Conservation (phyloP, 1,140 invertebrate genomes). For the Scaptomyza hsui region DNA sequence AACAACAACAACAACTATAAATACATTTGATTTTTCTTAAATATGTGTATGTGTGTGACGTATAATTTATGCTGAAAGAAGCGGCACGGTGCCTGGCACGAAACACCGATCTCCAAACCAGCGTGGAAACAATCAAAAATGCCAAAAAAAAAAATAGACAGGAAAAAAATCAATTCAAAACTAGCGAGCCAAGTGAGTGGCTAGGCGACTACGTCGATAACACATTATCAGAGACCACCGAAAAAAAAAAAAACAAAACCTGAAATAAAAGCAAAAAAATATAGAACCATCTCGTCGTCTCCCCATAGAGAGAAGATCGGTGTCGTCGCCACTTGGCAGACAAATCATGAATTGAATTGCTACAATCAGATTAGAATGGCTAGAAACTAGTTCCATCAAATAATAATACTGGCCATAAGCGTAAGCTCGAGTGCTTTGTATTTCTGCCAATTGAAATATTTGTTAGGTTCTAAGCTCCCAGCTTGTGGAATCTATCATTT, state of each 20-base stretch:
- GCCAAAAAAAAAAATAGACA: slow-evolving; percentile 25
- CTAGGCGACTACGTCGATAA: slow-evolving; percentile 37
- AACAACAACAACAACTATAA: slow-evolving; percentile 36
- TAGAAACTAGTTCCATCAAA: slow-evolving; percentile 38
- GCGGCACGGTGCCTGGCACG: slow-evolving; percentile 74
- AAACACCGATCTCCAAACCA: slow-evolving; percentile 57
- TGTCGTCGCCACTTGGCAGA: slow-evolving; percentile 45
- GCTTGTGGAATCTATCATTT: slow-evolving; percentile 10
- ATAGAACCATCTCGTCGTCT: slow-evolving; percentile 8
- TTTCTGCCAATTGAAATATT: slow-evolving; percentile 18
- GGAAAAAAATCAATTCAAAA: slow-evolving; percentile 59
- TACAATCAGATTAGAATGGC: slow-evolving; percentile 49
- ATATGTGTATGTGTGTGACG: slow-evolving; percentile 53
- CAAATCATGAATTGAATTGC: slow-evolving; percentile 44
- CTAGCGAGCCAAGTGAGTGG: slow-evolving; percentile 44
- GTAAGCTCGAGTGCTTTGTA: slow-evolving; percentile 38
- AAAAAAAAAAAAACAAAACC: slow-evolving; percentile 28
- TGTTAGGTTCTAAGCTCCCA: slow-evolving; percentile 12
- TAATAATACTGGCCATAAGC: slow-evolving; percentile 24
- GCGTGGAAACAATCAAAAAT: slow-evolving; percentile 71
- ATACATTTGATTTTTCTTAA: slow-evolving; percentile 73
- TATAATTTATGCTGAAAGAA: slow-evolving; percentile 79
- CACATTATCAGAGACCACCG: slow-evolving; percentile 35
- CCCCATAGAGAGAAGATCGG: slow-evolving; percentile 35
- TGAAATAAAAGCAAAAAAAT: slow-evolving; percentile 5